A percentile compares a stretch with the other conserved stretches of the same genome.
These are phyloP conservation scores for Crotophaga sulcirostris DNA, from an alignment of 2,113 vertebrate genomes.

Conservation along the genomic window DNA sequence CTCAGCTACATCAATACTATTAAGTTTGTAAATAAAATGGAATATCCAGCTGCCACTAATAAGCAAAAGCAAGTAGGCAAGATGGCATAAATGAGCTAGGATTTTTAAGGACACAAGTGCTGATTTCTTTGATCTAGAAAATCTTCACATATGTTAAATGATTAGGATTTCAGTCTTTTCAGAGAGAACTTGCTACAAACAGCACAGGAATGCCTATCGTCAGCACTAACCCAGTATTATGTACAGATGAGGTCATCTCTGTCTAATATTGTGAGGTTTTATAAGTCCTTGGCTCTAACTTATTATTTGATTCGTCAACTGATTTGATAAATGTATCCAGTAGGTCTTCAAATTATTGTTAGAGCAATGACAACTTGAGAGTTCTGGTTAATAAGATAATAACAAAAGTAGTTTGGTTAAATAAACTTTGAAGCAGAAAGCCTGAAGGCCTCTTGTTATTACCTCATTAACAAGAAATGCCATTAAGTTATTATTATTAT, in stretches of 20 bases:
- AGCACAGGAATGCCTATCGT: not conserved
- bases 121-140: not conserved
- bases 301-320: conserved; percentile 15
- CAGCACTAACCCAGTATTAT: not conserved
- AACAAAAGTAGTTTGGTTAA: conserved; percentile 43
- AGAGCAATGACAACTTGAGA: not conserved
- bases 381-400: conserved; percentile 38
- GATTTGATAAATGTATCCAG: not conserved
- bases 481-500: conserved; percentile 48
- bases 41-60: not conserved
- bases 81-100: not conserved
- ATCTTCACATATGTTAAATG: not conserved
- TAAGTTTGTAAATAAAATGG: not conserved
- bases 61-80: not conserved
- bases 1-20: not conserved
- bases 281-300: not conserved
- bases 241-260: not conserved
- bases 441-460: conserved; percentile 51
- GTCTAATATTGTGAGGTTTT: not conserved
- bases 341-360: not conserved
- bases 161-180: not conserved
- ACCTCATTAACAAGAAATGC: conserved; percentile 61
- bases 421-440: conserved; percentile 55
- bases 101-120: not conserved
- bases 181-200: not conserved